phyloP scores from a whole-genome alignment of 37 sponge, comb jelly and placozoan species.

The Hexactinellida sp. region DNA sequence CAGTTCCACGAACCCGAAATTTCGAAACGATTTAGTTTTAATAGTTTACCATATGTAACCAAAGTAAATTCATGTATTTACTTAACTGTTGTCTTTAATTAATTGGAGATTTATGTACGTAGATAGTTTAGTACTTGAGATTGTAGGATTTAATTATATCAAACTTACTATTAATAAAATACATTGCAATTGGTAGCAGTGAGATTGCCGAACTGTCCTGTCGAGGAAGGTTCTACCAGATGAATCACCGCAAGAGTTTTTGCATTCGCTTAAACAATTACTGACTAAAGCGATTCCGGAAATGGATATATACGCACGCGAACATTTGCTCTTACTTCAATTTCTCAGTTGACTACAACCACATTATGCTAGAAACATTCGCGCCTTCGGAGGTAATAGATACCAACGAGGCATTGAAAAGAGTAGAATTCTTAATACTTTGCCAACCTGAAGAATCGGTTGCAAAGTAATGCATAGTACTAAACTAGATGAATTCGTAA shows the following conservation, averaged over 20 bases:
- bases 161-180: too few species aligned
- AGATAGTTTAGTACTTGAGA: too few species aligned
- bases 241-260: constrained; percentile 15
- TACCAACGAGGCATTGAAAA: constrained; percentile 4
- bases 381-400: background rate
- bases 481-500: background rate
- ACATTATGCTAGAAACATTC: background rate
- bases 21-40: too few species aligned
- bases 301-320: background rate
- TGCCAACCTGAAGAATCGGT: background rate
- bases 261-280: background rate
- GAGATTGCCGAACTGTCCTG: too few species aligned
- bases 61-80: too few species aligned
- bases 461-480: background rate
- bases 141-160: too few species aligned
- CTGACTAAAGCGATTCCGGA: constrained; percentile 2
- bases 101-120: too few species aligned
- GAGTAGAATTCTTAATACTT: background rate
- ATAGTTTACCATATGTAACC: too few species aligned
- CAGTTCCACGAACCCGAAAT: too few species aligned
- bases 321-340: background rate
- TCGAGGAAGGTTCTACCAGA: background rate
- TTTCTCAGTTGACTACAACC: background rate
- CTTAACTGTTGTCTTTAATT: too few species aligned
- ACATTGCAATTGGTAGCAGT: too few species aligned